Evolutionary conservation across 2,888 invertebrate genomes (phyloP).

Genomic region (Chalcosyrphus nemorum): DNA sequence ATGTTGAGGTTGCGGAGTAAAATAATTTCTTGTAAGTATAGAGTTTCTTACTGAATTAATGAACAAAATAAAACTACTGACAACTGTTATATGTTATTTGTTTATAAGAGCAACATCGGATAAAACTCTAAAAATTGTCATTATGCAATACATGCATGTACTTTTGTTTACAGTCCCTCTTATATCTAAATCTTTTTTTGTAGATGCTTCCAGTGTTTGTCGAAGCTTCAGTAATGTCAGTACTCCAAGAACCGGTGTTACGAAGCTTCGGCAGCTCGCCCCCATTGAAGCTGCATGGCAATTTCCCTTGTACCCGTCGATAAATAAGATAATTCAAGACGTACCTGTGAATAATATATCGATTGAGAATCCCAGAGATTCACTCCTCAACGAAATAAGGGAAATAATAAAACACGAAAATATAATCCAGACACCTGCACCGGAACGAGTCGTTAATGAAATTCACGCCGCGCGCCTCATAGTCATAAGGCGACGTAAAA

Average conservation of each 20-base stretch:
- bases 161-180: not conserved
- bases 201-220: constrained; percentile 26
- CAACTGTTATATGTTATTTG: too few species aligned
- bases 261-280: not conserved
- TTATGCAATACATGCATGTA: not conserved
- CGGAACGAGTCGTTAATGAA: constrained; percentile 76
- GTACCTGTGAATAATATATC: constrained; percentile 32
- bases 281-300: not conserved
- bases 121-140: too few species aligned
- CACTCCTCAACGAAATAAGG: constrained; percentile 67
- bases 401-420: constrained; percentile 62
- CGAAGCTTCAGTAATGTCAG: not conserved
- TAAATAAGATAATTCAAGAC: constrained; percentile 39
- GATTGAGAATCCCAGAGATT: constrained; percentile 68
- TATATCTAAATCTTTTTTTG: not conserved
- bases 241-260: not conserved
- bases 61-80: too few species aligned
- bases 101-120: too few species aligned
- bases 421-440: constrained; percentile 20
- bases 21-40: too few species aligned
- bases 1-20: too few species aligned
- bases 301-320: constrained; percentile 7
- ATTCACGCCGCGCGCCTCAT: constrained; percentile 89
- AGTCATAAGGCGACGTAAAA: constrained; percentile 90
- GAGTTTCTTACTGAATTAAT: too few species aligned